Evolutionary conservation across 2,797 vertebrate species (phyloP).

Genomic region (Mus caroli): DNA sequence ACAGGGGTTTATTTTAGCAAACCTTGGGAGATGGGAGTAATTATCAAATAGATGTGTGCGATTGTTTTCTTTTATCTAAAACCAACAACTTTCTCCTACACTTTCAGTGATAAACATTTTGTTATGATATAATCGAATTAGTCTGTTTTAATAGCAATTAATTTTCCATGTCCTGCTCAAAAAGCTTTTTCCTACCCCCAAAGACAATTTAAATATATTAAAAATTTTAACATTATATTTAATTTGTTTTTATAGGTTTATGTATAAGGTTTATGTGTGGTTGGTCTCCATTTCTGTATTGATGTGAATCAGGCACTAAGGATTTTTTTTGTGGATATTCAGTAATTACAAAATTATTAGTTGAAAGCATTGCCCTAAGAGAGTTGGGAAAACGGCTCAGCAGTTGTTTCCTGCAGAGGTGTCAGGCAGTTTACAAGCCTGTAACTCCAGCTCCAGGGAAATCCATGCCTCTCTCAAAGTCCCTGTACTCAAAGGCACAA

Average conservation of each 20-base stretch:
- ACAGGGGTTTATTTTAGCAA: neutral
- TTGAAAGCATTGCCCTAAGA: neutral
- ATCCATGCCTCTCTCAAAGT: neutral
- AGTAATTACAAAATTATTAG: neutral
- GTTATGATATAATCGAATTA: slow-evolving; percentile 1
- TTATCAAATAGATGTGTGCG: neutral
- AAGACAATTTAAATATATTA: neutral
- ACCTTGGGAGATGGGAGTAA: neutral
- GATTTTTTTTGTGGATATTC: neutral
- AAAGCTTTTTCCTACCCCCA: neutral
- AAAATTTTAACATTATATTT: slow-evolving; percentile 19
- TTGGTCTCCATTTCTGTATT: neutral
- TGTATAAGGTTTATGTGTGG: neutral
- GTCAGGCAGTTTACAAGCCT: neutral
- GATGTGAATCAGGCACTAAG: neutral
- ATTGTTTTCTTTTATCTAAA: slow-evolving; percentile 26
- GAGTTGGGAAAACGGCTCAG: neutral
- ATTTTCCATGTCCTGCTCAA: neutral
- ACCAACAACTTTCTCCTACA: neutral
- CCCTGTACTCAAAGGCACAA: neutral
- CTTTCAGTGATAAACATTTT: slow-evolving; percentile 31
- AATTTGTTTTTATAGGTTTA: slow-evolving; percentile 1
- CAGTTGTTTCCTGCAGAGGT: neutral
- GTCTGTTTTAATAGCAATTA: neutral
- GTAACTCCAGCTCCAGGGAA: neutral